These are phyloP conservation scores for Orientallactaga sibirica DNA, from an alignment of 2,797 vertebrate genomes.

Conservation along the genomic window DNA sequence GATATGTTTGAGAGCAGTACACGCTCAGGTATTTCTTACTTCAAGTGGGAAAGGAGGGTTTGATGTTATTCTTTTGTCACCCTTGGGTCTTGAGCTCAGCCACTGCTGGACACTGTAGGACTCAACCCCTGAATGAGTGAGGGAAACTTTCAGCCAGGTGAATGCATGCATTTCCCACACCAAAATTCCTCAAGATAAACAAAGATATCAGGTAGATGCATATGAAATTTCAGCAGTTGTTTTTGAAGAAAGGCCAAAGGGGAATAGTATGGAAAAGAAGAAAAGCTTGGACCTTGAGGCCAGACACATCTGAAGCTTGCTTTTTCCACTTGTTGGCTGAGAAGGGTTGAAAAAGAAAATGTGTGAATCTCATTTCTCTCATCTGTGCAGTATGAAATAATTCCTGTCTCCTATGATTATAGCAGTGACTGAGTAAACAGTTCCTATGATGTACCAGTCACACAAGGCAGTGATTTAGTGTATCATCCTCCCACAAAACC, in stretches of 20 bases:
- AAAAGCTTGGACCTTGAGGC: not conserved
- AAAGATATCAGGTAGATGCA: not conserved
- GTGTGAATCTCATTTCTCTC: not conserved
- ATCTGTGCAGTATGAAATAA: not conserved
- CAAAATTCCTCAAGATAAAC: not conserved
- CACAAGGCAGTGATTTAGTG: not conserved
- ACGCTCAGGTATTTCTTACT: not conserved
- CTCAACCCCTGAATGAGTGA: not conserved
- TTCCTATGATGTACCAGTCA: not conserved
- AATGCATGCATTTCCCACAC: not conserved
- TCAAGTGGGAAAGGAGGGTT: not conserved
- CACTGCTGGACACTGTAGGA: not conserved
- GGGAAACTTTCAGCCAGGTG: not conserved
- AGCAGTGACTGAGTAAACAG: not conserved
- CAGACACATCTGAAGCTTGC: not conserved
- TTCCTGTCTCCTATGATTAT: not conserved
- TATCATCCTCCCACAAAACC: not conserved
- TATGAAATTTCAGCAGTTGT: not conserved
- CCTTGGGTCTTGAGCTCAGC: not conserved
- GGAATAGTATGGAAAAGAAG: not conserved
- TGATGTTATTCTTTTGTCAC: not conserved
- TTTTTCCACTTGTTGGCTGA: not conserved
- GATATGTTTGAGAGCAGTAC: not conserved
- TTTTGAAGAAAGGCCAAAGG: not conserved
- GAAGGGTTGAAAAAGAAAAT: not conserved